A percentile compares a stretch with the other conserved stretches of the same genome.
These are phyloP conservation scores for Catharus fuscescens DNA, from an alignment of 2,113 vertebrate species.

Conservation along the genomic window DNA sequence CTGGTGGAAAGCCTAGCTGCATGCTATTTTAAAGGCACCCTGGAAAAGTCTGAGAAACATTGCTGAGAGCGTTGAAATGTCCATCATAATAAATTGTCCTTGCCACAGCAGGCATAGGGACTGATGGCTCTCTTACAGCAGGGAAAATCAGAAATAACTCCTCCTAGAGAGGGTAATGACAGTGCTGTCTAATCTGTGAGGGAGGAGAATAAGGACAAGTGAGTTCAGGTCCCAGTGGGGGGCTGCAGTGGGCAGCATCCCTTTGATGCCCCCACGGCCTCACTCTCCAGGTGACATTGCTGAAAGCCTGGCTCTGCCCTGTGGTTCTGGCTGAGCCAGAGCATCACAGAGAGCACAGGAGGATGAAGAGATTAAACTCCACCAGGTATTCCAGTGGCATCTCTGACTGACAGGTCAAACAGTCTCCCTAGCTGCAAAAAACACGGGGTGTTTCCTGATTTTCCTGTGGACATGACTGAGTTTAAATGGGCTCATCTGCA, in stretches of 20 bases:
- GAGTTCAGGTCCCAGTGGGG: rapidly evolving
- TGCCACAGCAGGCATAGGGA: not conserved
- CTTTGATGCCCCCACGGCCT: rapidly evolving
- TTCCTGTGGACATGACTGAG: not conserved
- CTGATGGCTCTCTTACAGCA: not conserved
- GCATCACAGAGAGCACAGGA: rapidly evolving
- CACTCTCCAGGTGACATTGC: rapidly evolving
- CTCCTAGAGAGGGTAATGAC: not conserved
- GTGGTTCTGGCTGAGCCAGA: rapidly evolving
- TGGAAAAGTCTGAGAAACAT: not conserved
- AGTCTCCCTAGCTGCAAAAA: not conserved
- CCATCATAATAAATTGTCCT: not conserved
- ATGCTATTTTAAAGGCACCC: not conserved
- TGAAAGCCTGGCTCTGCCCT: rapidly evolving
- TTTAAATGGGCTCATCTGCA: not conserved
- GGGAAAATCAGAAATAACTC: not conserved
- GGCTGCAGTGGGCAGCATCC: not conserved
- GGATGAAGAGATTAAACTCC: not conserved
- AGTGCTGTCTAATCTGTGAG: not conserved
- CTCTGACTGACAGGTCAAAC: not conserved
- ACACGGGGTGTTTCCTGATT: not conserved
- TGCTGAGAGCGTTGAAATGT: not conserved
- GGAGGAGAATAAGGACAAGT: not conserved
- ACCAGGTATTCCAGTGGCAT: not conserved
- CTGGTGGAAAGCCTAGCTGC: not conserved